Conservation (phyloP, 2,797 vertebrate genomes). For the Ispidina picta region DNA sequence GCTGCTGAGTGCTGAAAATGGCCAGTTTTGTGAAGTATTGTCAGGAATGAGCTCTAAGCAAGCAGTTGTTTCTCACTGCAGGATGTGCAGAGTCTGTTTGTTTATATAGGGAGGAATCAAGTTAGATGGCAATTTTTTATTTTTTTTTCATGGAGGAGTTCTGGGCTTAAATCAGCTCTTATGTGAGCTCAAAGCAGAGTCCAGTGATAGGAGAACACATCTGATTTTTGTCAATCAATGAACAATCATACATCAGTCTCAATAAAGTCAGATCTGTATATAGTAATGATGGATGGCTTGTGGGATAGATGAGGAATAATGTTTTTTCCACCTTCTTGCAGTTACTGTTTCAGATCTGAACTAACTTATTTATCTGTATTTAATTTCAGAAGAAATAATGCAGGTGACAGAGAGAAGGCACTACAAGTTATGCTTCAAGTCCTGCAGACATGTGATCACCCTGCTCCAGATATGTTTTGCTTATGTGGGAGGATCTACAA, state of each 20-base stretch:
- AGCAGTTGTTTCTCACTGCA: not conserved
- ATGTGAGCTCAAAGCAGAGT: not conserved
- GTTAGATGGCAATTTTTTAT: not conserved
- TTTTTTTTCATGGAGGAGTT: not conserved
- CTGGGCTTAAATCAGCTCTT: not conserved
- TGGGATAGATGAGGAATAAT: not conserved
- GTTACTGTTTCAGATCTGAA: not conserved
- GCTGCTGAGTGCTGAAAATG: not conserved
- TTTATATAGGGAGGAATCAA: not conserved
- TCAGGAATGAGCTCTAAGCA: not conserved
- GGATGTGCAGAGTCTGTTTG: not conserved
- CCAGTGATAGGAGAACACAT: not conserved
- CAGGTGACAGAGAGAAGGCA: conserved; percentile 89
- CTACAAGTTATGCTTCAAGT: conserved; percentile 92
- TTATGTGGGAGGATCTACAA: conserved; percentile 97
- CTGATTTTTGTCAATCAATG: not conserved
- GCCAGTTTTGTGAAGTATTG: not conserved
- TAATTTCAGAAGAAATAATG: conserved; percentile 86
- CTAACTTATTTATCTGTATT: not conserved
- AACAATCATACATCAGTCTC: not conserved
- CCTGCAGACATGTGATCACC: conserved; percentile 88
- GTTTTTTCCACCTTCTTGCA: not conserved
- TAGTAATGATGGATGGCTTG: not conserved
- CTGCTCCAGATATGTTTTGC: conserved; percentile 95
- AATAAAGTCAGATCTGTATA: not conserved